Evolutionary conservation across 2,113 vertebrate species (phyloP), one percentile per base, ranked within the genome.

Genomic region (Melanerpes aurifrons): DNA sequence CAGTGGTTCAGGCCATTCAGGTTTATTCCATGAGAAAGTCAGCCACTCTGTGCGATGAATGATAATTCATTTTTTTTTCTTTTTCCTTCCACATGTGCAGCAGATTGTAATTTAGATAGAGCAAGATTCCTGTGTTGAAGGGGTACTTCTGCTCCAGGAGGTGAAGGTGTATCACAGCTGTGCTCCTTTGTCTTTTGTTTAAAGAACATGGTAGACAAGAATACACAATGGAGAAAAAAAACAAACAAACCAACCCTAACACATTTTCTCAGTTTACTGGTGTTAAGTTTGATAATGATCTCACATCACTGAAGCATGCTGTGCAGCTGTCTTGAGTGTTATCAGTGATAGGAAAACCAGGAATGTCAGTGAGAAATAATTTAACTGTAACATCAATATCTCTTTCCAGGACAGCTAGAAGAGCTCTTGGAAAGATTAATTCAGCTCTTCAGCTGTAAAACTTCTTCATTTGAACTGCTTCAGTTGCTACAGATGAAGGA

Each of bases 41-140:
- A 67, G 4, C 24, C 25, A 19, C 15, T 80, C 20, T 72, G 6
- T 47, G 18, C 40, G 15, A 56, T 79, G 75, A 40, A 53, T 1
- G 7, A 22, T 29, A 84, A 71, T 48, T 91, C 26, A 43, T 28
- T 47, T 50, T 50, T 61, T 86, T 86, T 93, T 90, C 88, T 15
- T 12, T 37, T 37, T 11, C 37, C 37, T 40, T 9, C 18, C n/a
- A 83, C 28, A 6, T 9, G 12, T 75, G 10, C 25, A 69, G 12
- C 5, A 78, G 25, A 43, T 18, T 47, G 20, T 18, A 66, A 75
- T 43, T 66, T 83, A 80, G 25, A 54, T 54, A 64, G 7, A 83
- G 9, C 1, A 57, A 14, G 5, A 62, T 68, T 84, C 8, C 71
- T 13, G 61, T 62, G 24, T 66, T 2, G 5, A 63, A 82, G 31